These are phyloP conservation scores for Euwallacea similis DNA, from an alignment of 1,140 invertebrate species.

Conservation along the genomic window DNA sequence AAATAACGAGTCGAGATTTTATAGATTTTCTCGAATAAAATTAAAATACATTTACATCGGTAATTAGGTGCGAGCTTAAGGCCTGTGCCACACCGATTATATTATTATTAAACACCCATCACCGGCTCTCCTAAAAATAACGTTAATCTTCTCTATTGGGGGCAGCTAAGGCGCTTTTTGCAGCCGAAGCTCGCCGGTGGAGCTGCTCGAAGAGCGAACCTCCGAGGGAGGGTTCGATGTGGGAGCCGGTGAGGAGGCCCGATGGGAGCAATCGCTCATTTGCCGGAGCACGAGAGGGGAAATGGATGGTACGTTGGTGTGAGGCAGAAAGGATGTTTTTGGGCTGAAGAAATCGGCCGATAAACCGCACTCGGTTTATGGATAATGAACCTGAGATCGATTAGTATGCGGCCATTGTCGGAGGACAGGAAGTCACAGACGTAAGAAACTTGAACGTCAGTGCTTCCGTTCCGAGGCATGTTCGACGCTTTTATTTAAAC, in stretches of 20 bases:
- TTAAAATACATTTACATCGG: slow-evolving; percentile 30
- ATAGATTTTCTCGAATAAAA: slow-evolving; percentile 34
- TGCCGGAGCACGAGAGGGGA: background rate
- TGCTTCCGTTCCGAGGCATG: slow-evolving; percentile 29
- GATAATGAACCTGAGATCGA: slow-evolving; percentile 10
- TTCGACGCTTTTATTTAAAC: slow-evolving; percentile 30
- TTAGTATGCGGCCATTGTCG: slow-evolving; percentile 31
- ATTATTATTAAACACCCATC: background rate
- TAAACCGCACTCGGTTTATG: slow-evolving; percentile 12
- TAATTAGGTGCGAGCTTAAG: slow-evolving; percentile 2
- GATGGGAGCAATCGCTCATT: too few species aligned
- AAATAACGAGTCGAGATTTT: slow-evolving; percentile 10
- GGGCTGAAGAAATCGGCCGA: slow-evolving; percentile 12
- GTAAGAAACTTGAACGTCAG: slow-evolving; percentile 31
- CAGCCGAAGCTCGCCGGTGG: background rate
- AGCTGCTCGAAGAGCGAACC: background rate
- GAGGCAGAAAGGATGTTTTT: background rate
- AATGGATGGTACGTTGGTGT: too few species aligned
- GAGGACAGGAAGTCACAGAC: slow-evolving; percentile 28
- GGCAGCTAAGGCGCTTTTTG: background rate
- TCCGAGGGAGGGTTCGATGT: background rate
- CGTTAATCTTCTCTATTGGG: too few species aligned
- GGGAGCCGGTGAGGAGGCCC: background rate
- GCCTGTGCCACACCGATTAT: background rate
- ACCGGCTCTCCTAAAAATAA: background rate